Percentiles rank a stretch among this genome's conserved stretches.
phyloP scores from a whole-genome alignment of 2,797 vertebrate species.

The Perodicticus potto region DNA sequence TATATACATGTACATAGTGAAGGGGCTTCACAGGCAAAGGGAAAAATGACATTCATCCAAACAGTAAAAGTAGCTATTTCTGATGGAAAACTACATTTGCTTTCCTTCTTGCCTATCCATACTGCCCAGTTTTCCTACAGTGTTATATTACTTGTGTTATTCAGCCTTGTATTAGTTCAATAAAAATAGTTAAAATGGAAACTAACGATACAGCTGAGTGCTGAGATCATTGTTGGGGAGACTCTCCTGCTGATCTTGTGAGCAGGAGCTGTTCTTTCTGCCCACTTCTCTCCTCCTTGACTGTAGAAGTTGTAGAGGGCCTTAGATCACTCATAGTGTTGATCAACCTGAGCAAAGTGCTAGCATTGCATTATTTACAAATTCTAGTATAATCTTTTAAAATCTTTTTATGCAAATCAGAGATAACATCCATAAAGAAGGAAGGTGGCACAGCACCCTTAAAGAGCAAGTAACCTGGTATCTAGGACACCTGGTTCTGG shows the following conservation, averaged over 20 bases:
- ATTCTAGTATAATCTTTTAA: background rate
- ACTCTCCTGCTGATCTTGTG: background rate
- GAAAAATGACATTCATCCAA: background rate
- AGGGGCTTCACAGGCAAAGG: background rate
- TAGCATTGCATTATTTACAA: background rate
- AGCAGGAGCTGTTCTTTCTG: background rate
- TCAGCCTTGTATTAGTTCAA: background rate
- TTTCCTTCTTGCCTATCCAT: background rate
- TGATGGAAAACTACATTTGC: background rate
- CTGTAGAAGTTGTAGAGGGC: background rate
- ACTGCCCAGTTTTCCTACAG: background rate
- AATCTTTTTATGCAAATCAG: background rate
- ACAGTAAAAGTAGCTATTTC: background rate
- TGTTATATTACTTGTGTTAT: background rate
- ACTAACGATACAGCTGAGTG: background rate
- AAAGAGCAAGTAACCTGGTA: background rate
- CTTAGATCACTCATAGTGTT: background rate
- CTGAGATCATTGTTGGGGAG: background rate
- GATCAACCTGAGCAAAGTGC: background rate
- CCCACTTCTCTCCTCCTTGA: background rate
- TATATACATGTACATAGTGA: too few relatives aligned
- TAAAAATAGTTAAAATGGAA: background rate
- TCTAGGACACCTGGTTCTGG: background rate
- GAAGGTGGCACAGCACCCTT: too few relatives aligned
- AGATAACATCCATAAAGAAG: background rate